These are phyloP conservation scores for Seriola rivoliana DNA, from an alignment of 2,113 vertebrate species.

Conservation along the genomic window DNA sequence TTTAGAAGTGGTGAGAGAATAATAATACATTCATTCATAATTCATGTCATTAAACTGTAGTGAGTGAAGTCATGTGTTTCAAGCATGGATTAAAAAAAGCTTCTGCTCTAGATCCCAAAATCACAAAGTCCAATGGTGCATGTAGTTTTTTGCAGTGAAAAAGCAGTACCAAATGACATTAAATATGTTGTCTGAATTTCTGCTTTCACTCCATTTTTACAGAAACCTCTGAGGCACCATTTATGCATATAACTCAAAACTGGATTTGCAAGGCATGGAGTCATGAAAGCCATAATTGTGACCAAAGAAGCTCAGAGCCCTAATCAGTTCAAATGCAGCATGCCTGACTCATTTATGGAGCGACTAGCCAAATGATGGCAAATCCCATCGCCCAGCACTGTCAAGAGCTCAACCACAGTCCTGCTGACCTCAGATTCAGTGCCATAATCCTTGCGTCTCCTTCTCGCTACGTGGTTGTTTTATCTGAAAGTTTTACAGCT, in stretches of 20 bases:
- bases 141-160: background rate
- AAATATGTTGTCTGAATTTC: background rate
- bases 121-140: background rate
- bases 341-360: slow-evolving; percentile 33
- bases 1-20: background rate
- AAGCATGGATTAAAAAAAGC: background rate
- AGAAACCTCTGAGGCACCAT: background rate
- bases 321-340: slow-evolving; percentile 56
- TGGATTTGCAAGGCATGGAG: slow-evolving; percentile 5
- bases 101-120: background rate
- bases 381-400: slow-evolving; percentile 56
- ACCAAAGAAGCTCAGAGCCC: slow-evolving; percentile 45
- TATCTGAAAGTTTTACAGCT: background rate
- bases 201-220: background rate
- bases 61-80: background rate
- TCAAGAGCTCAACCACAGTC: slow-evolving; percentile 28
- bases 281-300: slow-evolving; percentile 37
- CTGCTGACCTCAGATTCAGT: slow-evolving; percentile 46
- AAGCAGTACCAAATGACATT: background rate
- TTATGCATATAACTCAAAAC: slow-evolving; percentile 5
- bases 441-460: slow-evolving; percentile 48
- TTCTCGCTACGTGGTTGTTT: background rate
- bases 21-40: background rate
- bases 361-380: slow-evolving; percentile 54
- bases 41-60: background rate